Evolutionary conservation across 1,140 invertebrate species (phyloP).

Genomic region (Anoplolepis gracilipes): DNA sequence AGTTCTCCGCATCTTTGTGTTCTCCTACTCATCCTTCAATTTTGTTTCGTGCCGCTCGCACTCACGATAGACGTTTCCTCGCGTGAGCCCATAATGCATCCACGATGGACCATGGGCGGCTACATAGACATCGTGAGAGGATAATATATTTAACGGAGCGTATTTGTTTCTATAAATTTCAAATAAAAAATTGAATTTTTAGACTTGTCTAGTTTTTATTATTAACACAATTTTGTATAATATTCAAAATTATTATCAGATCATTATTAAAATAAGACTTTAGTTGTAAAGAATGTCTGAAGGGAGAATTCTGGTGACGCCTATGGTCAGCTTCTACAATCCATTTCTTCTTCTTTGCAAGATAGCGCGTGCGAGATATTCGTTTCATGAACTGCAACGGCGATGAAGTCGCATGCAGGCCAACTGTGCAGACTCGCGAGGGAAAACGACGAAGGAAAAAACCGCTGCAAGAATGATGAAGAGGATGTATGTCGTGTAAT

Average conservation of each 20-base stretch:
- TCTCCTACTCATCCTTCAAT: neutral
- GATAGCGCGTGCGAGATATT: slow-evolving; percentile 64
- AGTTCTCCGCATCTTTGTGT: neutral
- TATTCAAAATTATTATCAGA: neutral
- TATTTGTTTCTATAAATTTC: neutral
- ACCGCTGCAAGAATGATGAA: slow-evolving; percentile 36
- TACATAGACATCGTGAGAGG: neutral
- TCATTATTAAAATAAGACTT: neutral
- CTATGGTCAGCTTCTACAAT: slow-evolving; percentile 36
- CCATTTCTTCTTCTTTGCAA: slow-evolving; percentile 23
- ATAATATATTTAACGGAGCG: neutral
- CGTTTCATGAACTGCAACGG: slow-evolving; percentile 50
- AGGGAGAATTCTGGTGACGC: slow-evolving; percentile 7
- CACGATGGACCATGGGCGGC: neutral
- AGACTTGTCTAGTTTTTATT: neutral
- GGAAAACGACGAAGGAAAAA: slow-evolving; percentile 51
- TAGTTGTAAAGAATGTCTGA: neutral
- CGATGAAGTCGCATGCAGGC: slow-evolving; percentile 62
- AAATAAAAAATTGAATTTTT: neutral
- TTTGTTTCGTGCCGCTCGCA: neutral
- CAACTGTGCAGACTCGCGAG: slow-evolving; percentile 27
- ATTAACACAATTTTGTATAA: neutral
- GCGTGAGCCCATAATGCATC: neutral
- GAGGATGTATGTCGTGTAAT: slow-evolving; percentile 53
- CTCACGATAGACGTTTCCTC: slow-evolving; percentile 1